A percentile compares a stretch with the other conserved stretches of the same genome.
These are phyloP conservation scores for Platycercus adscitus DNA, from an alignment of 2,113 vertebrate genomes.

Conservation along the genomic window DNA sequence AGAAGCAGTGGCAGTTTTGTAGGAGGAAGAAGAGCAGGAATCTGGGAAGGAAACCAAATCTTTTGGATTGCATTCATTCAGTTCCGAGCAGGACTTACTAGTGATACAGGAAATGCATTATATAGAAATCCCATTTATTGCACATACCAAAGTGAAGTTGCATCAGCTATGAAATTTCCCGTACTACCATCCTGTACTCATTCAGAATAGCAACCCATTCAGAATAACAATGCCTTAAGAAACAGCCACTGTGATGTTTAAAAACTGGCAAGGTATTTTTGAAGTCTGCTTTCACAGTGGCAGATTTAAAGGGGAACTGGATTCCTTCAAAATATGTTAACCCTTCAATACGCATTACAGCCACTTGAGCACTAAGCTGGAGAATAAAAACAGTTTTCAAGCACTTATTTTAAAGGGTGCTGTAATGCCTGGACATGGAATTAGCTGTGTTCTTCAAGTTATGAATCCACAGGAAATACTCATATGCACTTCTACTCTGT, in stretches of 20 bases:
- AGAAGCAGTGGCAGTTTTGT: not conserved
- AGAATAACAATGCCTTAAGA: not conserved
- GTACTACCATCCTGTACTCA: not conserved
- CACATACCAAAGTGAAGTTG: not conserved
- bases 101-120: not conserved
- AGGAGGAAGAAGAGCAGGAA: not conserved
- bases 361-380: not conserved
- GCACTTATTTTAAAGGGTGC: not conserved
- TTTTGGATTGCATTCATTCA: not conserved
- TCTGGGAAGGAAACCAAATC: conserved; percentile 2
- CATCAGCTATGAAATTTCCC: not conserved
- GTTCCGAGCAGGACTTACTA: not conserved
- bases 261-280: not conserved
- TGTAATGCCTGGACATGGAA: not conserved
- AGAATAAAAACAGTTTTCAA: not conserved
- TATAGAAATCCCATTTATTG: conserved; percentile 30
- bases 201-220: not conserved
- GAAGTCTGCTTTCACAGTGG: not conserved
- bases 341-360: not conserved
- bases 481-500: not conserved
- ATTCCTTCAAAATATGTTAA: not conserved
- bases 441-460: not conserved
- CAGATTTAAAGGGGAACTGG: not conserved
- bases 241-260: not conserved
- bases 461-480: not conserved